Base-by-base conservation (phyloP, 2,797 vertebrate species). In the Alauda arvensis region DNA sequence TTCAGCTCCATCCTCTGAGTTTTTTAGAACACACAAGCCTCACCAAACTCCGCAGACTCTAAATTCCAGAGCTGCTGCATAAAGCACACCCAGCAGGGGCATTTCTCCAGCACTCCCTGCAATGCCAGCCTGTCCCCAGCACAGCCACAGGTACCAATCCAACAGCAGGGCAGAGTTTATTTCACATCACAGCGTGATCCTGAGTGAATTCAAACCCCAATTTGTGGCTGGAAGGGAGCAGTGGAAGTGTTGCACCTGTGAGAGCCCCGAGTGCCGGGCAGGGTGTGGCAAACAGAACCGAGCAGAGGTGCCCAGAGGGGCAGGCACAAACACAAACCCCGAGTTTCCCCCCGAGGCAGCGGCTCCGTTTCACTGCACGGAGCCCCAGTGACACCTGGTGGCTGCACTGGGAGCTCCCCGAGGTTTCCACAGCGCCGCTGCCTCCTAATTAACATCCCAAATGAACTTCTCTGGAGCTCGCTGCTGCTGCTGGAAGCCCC, bases 361-460 rank as follows among this genome's bases (percentile, higher is more conserved):
- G 7, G 77, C 62, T 25, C 29, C 6, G 13, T 10, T 4, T 8
- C 2, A 0, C 16, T 21, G 46, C 1, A 6, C 51, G 79, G 90
- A 90, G 33, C 31, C 78, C 87, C 66, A 89, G 83, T 90, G 93
- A 94, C 88, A 90, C 63, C 90, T 90, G 81, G 62, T 88, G 93
- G 88, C 37, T 33, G 76, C 26, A 13, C 40, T 0, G 2, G 34
- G 51, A 70, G 60, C 28, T 28, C 25, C 56, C 21, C 1, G 1
- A 33, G 25, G 4, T 3, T 14, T 2, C 3, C 14, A 24, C 77
- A 21, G 29, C 28, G 37, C n/a, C 5, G 25, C 21, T 18, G 39
- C 39, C 48, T 18, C 43, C 39, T 57, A 63, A 57, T 40, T 76
- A 63, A 51, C 77, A 34, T 20, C 45, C 49, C 51, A 19, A 45